These are phyloP conservation scores for Phengaris arion DNA, from an alignment of 2,888 invertebrate species.

Conservation along the genomic window DNA sequence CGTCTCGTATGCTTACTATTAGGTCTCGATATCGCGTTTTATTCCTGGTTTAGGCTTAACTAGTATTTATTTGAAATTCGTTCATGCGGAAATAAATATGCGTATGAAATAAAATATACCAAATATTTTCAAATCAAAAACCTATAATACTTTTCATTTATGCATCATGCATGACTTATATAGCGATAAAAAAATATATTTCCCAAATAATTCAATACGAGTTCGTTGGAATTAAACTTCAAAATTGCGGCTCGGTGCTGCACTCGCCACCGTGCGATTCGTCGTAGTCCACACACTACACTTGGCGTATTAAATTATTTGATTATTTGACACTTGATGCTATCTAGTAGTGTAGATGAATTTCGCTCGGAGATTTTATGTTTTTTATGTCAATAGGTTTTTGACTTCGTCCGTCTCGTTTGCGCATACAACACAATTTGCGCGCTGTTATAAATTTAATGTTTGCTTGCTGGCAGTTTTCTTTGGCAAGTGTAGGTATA, in stretches of 20 bases:
- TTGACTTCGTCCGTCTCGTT: no score
- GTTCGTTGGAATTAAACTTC: not conserved
- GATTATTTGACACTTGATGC: no score
- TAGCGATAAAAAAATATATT: not conserved
- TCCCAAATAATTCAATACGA: not conserved
- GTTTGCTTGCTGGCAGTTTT: no score
- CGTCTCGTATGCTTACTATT: not conserved
- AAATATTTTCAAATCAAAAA: not conserved
- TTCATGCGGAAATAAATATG: not conserved
- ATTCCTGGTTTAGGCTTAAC: not conserved
- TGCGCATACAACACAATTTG: no score
- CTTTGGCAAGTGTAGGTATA: no score
- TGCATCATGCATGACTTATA: not conserved
- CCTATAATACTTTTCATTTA: not conserved
- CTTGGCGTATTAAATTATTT: no score
- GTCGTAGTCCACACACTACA: no score
- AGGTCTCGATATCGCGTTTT: not conserved
- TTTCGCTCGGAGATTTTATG: no score
- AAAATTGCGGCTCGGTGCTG: not conserved
- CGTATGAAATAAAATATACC: no score
- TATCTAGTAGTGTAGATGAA: no score
- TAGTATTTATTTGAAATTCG: slow-evolving; percentile 8
- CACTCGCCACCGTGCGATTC: not conserved
- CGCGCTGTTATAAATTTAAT: no score
- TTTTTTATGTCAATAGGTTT: no score